A percentile compares a stretch with the other conserved stretches of the same genome.
Conservation (phyloP, 2,888 invertebrate species). For the Cephus nigrinus region DNA sequence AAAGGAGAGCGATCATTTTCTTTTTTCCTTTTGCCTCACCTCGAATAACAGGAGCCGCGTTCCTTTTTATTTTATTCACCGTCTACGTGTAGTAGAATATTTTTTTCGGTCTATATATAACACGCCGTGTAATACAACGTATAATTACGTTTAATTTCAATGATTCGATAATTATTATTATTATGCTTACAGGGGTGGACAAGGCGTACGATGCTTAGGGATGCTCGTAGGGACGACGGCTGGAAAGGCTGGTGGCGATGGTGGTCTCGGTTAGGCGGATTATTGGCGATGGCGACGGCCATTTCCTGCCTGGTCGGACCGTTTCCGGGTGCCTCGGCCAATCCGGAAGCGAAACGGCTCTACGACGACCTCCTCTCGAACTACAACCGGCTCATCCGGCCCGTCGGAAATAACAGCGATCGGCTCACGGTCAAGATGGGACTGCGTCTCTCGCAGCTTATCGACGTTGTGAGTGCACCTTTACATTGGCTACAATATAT, state of each 20-base stretch:
- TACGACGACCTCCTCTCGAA: constrained; percentile 95
- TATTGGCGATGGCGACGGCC: constrained; percentile 82
- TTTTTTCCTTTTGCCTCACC: background rate
- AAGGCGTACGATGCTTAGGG: constrained; percentile 85
- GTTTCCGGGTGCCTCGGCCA: constrained; percentile 75
- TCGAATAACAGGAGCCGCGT: background rate
- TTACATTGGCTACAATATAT: background rate
- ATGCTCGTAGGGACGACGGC: constrained; percentile 64
- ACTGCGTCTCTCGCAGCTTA: constrained; percentile 88
- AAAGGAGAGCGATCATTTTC: background rate
- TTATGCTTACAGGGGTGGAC: constrained; percentile 77
- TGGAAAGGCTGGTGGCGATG: constrained; percentile 61
- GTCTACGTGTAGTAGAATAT: background rate
- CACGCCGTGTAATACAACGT: background rate
- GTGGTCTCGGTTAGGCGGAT: constrained; percentile 54
- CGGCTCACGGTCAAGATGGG: constrained; percentile 96
- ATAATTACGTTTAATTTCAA: background rate
- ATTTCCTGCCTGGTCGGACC: constrained; percentile 65
- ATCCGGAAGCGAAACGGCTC: constrained; percentile 93
- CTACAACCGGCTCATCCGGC: constrained; percentile 95
- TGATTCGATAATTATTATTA: background rate
- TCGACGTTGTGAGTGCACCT: constrained; percentile 85
- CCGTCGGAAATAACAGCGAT: constrained; percentile 94
- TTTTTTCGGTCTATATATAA: background rate
- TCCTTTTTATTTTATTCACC: background rate